Percentiles rank a stretch among this genome's conserved stretches.
Conservation (phyloP, 2,888 invertebrate species). For the Platycnemis pennipes region DNA sequence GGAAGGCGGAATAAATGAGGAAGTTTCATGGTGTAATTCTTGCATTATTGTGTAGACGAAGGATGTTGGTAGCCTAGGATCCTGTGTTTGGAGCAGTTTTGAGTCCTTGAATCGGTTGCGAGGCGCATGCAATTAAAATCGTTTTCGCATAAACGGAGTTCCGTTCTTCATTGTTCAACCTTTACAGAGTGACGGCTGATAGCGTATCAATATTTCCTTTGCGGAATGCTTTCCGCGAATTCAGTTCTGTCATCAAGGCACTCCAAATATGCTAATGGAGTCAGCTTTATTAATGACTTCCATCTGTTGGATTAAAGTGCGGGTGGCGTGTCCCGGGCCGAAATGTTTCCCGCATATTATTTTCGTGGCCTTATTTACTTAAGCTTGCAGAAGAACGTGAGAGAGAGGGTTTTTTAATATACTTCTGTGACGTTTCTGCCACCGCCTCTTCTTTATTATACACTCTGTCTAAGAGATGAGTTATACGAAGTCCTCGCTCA, state of each 20-base stretch:
- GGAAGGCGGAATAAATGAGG: no score
- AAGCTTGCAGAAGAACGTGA: background rate
- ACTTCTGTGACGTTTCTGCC: background rate
- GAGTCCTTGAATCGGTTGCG: background rate
- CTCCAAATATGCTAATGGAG: conserved; percentile 38
- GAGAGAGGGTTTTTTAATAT: background rate
- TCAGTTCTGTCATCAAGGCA: background rate
- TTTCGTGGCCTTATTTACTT: background rate
- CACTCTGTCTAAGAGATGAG: background rate
- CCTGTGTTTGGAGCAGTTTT: background rate
- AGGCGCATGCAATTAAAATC: background rate
- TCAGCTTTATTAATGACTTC: conserved; percentile 9
- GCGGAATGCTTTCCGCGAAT: background rate
- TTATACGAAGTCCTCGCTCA: background rate
- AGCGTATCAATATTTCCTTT: background rate
- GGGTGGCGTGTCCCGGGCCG: background rate
- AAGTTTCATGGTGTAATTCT: no score
- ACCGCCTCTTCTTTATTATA: background rate
- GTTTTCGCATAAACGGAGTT: background rate
- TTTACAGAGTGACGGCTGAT: background rate
- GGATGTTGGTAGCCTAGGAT: no score
- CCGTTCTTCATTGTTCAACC: background rate
- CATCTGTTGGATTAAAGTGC: background rate
- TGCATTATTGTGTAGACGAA: no score
- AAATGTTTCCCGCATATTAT: background rate